These are phyloP conservation scores for Drosophila aff. DNA, from an alignment of 1,140 invertebrate genomes.

Conservation along the genomic window DNA sequence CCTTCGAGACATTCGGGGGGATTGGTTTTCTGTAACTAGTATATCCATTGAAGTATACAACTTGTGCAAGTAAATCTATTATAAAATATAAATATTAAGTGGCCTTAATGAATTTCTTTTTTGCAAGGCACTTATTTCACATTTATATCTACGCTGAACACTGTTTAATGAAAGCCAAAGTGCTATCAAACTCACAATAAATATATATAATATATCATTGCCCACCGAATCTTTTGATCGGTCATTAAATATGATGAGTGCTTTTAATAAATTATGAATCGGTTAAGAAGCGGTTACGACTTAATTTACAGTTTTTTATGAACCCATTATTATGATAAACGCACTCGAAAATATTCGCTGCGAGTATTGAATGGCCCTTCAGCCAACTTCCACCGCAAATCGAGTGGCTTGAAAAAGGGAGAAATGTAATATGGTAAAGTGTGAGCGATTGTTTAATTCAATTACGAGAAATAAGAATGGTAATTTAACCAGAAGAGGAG, in stretches of 20 bases:
- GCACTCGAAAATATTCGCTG: slow-evolving; percentile 5
- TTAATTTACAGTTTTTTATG: slow-evolving; percentile 31
- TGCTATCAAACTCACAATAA: neutral
- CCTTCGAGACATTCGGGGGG: neutral
- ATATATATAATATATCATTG: neutral
- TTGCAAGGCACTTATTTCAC: too few relatives aligned
- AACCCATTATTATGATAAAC: slow-evolving; percentile 18
- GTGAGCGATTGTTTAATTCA: slow-evolving; percentile 3
- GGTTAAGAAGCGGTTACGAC: slow-evolving; percentile 28
- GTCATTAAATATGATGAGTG: slow-evolving; percentile 17
- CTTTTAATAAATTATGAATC: slow-evolving; percentile 23
- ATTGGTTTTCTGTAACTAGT: too few relatives aligned
- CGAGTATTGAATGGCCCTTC: neutral
- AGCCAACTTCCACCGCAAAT: slow-evolving; percentile 9
- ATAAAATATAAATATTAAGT: neutral
- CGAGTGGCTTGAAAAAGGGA: neutral
- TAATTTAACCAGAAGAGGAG: neutral
- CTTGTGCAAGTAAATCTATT: neutral
- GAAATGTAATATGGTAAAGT: neutral
- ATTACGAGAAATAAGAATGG: neutral
- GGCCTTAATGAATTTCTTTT: too few relatives aligned
- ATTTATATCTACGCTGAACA: neutral
- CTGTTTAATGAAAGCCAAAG: neutral
- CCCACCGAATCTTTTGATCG: slow-evolving; percentile 5
- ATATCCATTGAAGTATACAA: neutral